Percentiles rank a stretch among this genome's conserved stretches.
Evolutionary conservation across 2,113 vertebrate genomes (phyloP).

Genomic region (Amphiprion ocellaris): DNA sequence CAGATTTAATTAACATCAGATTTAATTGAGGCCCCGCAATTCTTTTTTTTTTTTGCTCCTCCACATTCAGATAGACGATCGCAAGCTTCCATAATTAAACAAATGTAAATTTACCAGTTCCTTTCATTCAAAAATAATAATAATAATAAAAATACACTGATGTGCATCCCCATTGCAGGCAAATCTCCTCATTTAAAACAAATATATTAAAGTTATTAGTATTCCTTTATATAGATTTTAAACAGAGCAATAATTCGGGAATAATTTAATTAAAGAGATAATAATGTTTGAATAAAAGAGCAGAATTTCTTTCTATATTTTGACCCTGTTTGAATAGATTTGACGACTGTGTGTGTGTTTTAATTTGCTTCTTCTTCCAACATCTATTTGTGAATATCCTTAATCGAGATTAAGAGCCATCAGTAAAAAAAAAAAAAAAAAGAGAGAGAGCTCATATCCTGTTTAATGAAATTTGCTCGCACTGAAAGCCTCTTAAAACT

Average conservation of each 20-base stretch:
- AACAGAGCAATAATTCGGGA: slow-evolving; percentile 76
- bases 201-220: slow-evolving; percentile 82
- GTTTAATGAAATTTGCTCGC: slow-evolving; percentile 78
- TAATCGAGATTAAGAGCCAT: slow-evolving; percentile 79
- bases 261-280: slow-evolving; percentile 86
- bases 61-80: slow-evolving; percentile 79
- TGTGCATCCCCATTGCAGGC: slow-evolving; percentile 73
- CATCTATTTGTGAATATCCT: slow-evolving; percentile 73
- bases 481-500: slow-evolving; percentile 74
- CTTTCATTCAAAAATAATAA: slow-evolving; percentile 54
- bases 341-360: slow-evolving; percentile 55
- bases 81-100: slow-evolving; percentile 82
- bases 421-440: slow-evolving; percentile 33
- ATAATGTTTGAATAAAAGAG: slow-evolving; percentile 72
- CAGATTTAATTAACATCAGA: slow-evolving; percentile 89
- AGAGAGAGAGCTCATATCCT: slow-evolving; percentile 74
- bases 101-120: slow-evolving; percentile 79
- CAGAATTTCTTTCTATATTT: slow-evolving; percentile 60
- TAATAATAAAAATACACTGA: slow-evolving; percentile 42
- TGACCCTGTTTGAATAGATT: slow-evolving; percentile 75
- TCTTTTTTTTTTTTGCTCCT: slow-evolving; percentile 53
- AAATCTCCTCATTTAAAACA: slow-evolving; percentile 82
- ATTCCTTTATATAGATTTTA: slow-evolving; percentile 80
- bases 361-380: slow-evolving; percentile 74
- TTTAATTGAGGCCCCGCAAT: slow-evolving; percentile 87